Evolutionary conservation across 2,888 invertebrate genomes (phyloP).

Genomic region (Crematogaster levior): DNA sequence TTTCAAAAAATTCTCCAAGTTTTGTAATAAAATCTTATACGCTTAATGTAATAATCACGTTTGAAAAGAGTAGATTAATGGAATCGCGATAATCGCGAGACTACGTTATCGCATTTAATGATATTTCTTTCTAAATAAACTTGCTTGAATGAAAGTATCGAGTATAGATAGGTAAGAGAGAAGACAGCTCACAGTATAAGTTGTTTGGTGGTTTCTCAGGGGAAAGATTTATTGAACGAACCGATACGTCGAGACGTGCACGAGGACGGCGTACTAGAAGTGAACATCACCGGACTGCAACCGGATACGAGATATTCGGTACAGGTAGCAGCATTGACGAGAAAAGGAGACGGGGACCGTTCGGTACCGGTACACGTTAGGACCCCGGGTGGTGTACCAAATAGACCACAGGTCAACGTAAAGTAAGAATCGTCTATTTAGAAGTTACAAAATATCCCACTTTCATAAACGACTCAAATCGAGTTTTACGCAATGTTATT

Average conservation of each 20-base stretch:
- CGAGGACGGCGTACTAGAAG: constrained; percentile 91
- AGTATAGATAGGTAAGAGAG: not conserved
- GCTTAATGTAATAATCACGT: not conserved
- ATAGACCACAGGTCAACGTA: constrained; percentile 92
- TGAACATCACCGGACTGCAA: constrained; percentile 95
- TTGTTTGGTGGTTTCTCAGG: constrained; percentile 85
- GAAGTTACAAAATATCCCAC: not conserved
- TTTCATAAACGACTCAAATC: not conserved
- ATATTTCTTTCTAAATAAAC: not conserved
- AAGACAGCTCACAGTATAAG: not conserved
- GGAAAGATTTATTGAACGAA: constrained; percentile 92
- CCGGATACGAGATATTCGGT: constrained; percentile 98
- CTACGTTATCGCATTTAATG: not conserved
- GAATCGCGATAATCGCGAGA: not conserved
- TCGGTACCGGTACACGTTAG: constrained; percentile 94
- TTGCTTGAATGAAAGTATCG: not conserved
- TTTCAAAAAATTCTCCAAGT: not conserved
- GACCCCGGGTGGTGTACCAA: constrained; percentile 97
- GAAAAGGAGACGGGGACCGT: constrained; percentile 98
- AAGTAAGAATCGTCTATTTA: constrained; percentile 87
- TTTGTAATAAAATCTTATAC: not conserved
- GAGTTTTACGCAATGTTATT: constrained; percentile 3
- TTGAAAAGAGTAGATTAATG: not conserved
- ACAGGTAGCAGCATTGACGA: constrained; percentile 97
- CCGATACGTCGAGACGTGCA: constrained; percentile 95